phyloP scores from a whole-genome alignment of 2,797 vertebrate genomes.

The Acanthornis magna region DNA sequence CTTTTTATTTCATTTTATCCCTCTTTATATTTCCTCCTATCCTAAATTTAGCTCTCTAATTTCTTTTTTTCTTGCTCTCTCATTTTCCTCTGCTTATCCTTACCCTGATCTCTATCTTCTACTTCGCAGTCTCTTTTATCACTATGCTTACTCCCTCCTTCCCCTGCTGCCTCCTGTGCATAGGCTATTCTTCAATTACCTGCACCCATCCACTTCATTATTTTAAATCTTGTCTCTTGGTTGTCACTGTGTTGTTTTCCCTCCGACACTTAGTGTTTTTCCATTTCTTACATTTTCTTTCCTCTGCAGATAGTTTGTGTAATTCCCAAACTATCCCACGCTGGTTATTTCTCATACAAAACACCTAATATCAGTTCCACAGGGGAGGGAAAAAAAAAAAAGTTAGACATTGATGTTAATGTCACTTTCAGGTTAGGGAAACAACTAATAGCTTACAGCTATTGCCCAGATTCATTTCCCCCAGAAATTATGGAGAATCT shows the following conservation, averaged over 20 bases:
- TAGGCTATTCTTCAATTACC: background rate
- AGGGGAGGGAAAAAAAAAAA: too few species aligned
- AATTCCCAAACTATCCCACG: background rate
- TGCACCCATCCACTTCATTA: background rate
- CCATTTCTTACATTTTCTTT: background rate
- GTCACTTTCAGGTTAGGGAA: background rate
- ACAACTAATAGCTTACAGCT: background rate
- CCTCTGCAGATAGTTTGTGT: background rate
- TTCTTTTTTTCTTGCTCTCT: background rate
- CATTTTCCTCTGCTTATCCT: background rate
- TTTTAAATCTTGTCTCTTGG: background rate
- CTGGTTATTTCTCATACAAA: background rate
- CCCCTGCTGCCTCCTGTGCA: background rate
- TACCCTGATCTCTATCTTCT: background rate
- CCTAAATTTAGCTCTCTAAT: background rate
- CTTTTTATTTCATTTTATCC: background rate
- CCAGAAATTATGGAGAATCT: background rate
- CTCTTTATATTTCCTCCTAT: background rate
- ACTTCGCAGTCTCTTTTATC: background rate
- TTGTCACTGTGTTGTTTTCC: background rate
- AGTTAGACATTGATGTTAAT: background rate
- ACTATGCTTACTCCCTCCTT: background rate
- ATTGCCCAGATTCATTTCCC: background rate
- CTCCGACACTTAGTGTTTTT: background rate
- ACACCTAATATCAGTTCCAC: background rate